These are phyloP conservation scores for Standfussiana lucernea DNA, from an alignment of 2,888 invertebrate species.

Conservation along the genomic window DNA sequence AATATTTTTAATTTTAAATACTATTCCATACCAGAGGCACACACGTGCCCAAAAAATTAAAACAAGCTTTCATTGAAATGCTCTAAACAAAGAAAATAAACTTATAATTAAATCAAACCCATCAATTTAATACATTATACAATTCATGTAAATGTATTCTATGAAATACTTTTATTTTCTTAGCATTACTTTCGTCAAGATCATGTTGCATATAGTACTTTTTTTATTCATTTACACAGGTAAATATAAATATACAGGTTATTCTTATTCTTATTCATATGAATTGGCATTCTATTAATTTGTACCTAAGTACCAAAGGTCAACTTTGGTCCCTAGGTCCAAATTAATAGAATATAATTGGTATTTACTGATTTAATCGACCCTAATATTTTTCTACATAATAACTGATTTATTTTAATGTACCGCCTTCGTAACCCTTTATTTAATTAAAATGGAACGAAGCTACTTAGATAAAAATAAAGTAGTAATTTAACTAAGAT, in stretches of 20 bases:
- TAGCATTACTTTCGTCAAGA: not conserved
- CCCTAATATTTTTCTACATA: not conserved
- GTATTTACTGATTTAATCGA: not conserved
- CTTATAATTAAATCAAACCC: not conserved
- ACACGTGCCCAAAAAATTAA: too few relatives aligned
- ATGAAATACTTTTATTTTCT: too few relatives aligned
- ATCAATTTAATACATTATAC: not conserved
- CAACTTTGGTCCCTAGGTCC: too few relatives aligned
- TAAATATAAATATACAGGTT: too few relatives aligned
- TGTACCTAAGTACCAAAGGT: not conserved
- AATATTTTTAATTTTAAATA: not conserved
- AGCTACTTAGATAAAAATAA: not conserved
- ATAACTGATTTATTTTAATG: not conserved
- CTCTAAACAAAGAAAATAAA: not conserved
- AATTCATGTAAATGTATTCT: too few relatives aligned
- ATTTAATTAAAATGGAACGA: not conserved
- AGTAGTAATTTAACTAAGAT: constrained; percentile 3
- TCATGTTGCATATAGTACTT: not conserved
- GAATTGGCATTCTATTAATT: too few relatives aligned
- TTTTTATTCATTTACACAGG: not conserved
- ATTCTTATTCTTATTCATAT: too few relatives aligned
- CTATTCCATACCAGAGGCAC: not conserved
- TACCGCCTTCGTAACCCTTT: not conserved
- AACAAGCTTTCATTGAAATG: not conserved
- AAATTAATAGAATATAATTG: too few relatives aligned